Conservation (phyloP, 2,113 vertebrate genomes). For the Pipa parva region DNA sequence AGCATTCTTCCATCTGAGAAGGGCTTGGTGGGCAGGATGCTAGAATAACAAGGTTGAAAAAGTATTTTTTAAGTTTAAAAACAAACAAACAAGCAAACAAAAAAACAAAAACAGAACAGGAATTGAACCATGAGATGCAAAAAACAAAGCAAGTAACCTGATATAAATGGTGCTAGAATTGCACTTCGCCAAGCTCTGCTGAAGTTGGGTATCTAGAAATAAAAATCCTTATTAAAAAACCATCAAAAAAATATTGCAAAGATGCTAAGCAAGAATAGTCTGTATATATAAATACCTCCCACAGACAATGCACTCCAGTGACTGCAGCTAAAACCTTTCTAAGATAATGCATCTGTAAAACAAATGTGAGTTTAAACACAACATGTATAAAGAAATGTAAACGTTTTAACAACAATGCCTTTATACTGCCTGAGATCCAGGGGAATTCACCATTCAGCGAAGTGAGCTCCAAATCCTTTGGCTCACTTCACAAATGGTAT, state of each 20-base stretch:
- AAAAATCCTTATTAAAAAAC: constrained; percentile 6
- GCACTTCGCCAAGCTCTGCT: constrained; percentile 74
- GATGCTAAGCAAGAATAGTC: neutral
- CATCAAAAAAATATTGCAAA: neutral
- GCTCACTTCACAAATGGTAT: no score
- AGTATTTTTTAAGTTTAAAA: neutral
- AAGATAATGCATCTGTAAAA: constrained; percentile 74
- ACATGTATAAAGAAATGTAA: no score
- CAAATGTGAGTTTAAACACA: no score
- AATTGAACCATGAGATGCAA: neutral
- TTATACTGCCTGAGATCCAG: neutral
- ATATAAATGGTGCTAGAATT: constrained; percentile 79
- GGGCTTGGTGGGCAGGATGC: constrained; percentile 78
- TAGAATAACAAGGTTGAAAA: constrained; percentile 47
- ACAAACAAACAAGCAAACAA: neutral
- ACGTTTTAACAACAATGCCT: neutral
- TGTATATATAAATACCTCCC: constrained; percentile 72
- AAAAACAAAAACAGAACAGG: neutral
- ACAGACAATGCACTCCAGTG: constrained; percentile 74
- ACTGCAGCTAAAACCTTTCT: constrained; percentile 76
- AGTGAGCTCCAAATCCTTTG: no score
- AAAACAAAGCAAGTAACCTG: constrained; percentile 62
- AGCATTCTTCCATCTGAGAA: constrained; percentile 73
- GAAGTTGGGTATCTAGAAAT: constrained; percentile 62
- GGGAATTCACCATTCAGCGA: no score